Percentiles rank a stretch among this genome's conserved stretches.
Evolutionary conservation across 2,888 invertebrate species (phyloP).

Genomic region (Apantesis nais): DNA sequence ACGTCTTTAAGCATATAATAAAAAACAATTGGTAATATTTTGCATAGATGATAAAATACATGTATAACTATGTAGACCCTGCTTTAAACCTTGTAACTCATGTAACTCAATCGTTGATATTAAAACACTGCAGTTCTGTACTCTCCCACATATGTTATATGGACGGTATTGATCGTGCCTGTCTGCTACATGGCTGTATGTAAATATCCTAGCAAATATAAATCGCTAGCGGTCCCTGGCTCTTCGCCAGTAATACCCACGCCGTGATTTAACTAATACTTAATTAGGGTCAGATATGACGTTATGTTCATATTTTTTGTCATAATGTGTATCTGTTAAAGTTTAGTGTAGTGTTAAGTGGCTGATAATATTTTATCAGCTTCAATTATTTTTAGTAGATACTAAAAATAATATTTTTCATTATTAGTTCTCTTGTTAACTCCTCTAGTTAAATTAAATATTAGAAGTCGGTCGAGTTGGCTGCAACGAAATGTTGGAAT

Average conservation of each 20-base stretch:
- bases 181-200: constrained; percentile 49
- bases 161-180: constrained; percentile 45
- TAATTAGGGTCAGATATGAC: constrained; percentile 49
- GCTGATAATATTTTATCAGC: background rate
- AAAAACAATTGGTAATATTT: background rate
- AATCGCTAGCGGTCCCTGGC: constrained; percentile 72
- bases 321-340: constrained; percentile 23
- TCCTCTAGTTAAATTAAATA: too few relatives aligned
- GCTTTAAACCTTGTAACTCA: background rate
- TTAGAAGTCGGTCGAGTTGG: too few relatives aligned
- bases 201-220: constrained; percentile 64
- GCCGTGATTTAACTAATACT: constrained; percentile 60
- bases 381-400: background rate
- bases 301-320: constrained; percentile 39
- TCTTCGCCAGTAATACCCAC: constrained; percentile 54
- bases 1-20: background rate
- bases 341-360: background rate
- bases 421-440: background rate
- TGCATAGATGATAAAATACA: background rate
- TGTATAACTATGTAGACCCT: background rate
- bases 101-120: background rate
- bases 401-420: too few relatives aligned
- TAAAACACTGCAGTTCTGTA: constrained; percentile 6
- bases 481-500: too few relatives aligned
- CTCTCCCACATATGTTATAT: constrained; percentile 33